These are phyloP conservation scores for Cheilosia urbana DNA, from an alignment of 2,888 invertebrate species.

Conservation along the genomic window DNA sequence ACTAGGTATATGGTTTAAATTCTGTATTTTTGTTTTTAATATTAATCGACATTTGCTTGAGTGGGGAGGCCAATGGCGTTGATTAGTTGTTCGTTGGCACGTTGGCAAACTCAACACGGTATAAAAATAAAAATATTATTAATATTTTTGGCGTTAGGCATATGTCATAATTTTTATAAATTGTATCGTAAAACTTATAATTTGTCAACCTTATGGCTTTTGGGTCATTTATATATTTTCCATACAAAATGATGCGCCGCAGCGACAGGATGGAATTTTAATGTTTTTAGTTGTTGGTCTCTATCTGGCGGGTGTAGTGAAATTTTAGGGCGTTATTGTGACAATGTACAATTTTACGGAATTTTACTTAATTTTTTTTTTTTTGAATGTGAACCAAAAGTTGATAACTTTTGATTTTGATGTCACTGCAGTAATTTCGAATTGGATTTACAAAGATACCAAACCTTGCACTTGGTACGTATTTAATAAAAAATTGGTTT, in stretches of 20 bases:
- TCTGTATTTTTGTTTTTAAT: not conserved
- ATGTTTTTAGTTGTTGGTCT: not conserved
- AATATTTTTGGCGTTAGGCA: conserved; percentile 50
- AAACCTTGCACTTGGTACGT: too few species aligned
- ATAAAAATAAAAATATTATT: conserved; percentile 44
- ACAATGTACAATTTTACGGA: too few species aligned
- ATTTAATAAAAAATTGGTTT: too few species aligned
- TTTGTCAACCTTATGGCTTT: conserved; percentile 66
- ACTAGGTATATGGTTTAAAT: not conserved
- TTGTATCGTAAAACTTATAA: conserved; percentile 61
- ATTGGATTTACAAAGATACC: too few species aligned
- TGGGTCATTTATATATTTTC: conserved; percentile 17
- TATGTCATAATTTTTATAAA: conserved; percentile 59
- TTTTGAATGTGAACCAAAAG: too few species aligned
- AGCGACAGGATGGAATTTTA: not conserved
- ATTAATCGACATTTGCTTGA: conserved; percentile 19
- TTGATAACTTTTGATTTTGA: too few species aligned
- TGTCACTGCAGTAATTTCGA: too few species aligned
- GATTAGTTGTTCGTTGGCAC: conserved; percentile 49
- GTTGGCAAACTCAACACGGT: conserved; percentile 36
- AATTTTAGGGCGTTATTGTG: too few species aligned
- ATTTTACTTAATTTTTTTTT: too few species aligned
- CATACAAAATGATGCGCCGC: not conserved
- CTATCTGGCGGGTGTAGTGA: not conserved
- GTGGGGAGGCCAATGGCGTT: not conserved